Percentiles rank a stretch among this genome's conserved stretches.
Evolutionary conservation across 2,113 vertebrate species (phyloP).

Genomic region (Fregata magnificens): DNA sequence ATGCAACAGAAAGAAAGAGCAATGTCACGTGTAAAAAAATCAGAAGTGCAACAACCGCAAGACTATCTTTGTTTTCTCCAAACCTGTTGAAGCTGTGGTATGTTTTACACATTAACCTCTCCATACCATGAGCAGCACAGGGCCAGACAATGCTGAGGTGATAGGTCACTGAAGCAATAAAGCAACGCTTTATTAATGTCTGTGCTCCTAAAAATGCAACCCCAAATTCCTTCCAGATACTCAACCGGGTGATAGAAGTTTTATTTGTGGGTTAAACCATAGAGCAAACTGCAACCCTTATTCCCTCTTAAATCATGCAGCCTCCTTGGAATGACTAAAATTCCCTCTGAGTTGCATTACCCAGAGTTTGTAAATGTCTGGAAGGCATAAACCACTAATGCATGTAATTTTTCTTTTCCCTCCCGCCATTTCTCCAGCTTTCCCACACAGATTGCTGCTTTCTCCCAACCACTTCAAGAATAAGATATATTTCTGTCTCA

Average conservation of each 20-base stretch:
- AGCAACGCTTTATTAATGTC: constrained; percentile 14
- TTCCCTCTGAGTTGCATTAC: constrained; percentile 37
- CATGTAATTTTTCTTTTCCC: constrained; percentile 45
- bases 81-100: neutral
- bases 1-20: neutral
- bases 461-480: constrained; percentile 15
- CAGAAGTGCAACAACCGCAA: neutral
- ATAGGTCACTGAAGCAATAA: constrained; percentile 4
- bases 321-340: neutral
- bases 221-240: constrained; percentile 56
- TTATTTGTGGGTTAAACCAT: constrained; percentile 53
- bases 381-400: constrained; percentile 56
- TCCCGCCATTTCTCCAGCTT: neutral
- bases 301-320: constrained; percentile 39
- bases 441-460: constrained; percentile 42
- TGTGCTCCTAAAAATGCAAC: neutral
- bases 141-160: neutral
- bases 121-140: neutral
- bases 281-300: constrained; percentile 7
- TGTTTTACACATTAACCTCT: constrained; percentile 40
- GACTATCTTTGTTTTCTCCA: neutral
- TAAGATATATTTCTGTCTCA: neutral
- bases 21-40: neutral
- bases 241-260: neutral
- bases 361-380: constrained; percentile 31